Evolutionary conservation across 2,888 invertebrate species (phyloP).

Genomic region (Ormyrus labotus): DNA sequence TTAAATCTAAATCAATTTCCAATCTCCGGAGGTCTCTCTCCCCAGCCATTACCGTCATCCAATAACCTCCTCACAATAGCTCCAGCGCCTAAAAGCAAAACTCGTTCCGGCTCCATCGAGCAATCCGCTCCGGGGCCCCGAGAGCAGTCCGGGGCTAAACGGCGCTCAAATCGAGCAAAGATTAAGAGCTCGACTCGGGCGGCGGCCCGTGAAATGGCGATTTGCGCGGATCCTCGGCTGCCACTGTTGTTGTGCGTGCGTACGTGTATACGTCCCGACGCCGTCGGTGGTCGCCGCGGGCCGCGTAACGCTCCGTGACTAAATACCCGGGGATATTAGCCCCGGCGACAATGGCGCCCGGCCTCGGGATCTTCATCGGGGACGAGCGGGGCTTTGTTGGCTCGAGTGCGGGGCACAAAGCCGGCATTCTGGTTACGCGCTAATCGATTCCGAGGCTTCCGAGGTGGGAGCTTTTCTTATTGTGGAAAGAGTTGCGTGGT

Average conservation of each 20-base stretch:
- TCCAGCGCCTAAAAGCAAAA: background rate
- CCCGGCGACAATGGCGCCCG: slow-evolving; percentile 4
- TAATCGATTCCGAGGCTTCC: slow-evolving; percentile 33
- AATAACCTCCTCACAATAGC: background rate
- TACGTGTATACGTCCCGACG: background rate
- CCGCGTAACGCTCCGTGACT: slow-evolving; percentile 42
- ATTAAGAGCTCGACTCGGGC: slow-evolving; percentile 6
- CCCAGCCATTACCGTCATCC: no score
- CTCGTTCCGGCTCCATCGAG: background rate
- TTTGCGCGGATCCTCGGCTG: slow-evolving; percentile 27
- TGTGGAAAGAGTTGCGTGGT: slow-evolving; percentile 25
- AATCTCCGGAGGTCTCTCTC: no score
- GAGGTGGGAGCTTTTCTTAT: background rate
- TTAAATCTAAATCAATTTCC: no score
- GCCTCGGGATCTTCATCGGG: slow-evolving; percentile 24
- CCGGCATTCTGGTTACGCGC: slow-evolving; percentile 19
- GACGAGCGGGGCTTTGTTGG: background rate
- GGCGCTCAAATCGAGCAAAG: background rate
- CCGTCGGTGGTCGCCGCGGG: slow-evolving; percentile 45
- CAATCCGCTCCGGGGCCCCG: no score
- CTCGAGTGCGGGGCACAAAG: background rate
- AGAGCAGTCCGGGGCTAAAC: background rate
- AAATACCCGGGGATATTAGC: slow-evolving; percentile 37
- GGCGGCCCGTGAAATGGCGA: slow-evolving; percentile 42
- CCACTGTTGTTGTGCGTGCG: slow-evolving; percentile 9